Evolutionary conservation across 2,113 vertebrate species (phyloP).

Genomic region (Cacatua alba): DNA sequence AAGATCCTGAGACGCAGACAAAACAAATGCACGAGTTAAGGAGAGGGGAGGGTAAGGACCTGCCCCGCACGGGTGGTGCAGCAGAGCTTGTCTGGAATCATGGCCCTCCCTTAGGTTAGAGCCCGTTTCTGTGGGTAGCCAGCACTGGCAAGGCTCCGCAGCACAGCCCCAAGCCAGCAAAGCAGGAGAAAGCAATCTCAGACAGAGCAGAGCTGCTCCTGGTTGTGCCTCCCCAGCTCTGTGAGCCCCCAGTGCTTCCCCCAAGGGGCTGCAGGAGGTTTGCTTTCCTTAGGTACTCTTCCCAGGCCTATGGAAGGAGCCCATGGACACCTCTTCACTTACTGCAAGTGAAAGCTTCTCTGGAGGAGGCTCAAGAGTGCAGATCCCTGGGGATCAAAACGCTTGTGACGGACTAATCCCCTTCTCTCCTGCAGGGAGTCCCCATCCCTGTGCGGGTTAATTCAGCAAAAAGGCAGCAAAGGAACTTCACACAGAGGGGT

Average conservation of each 20-base stretch:
- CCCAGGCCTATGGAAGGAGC: neutral
- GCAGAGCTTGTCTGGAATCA: neutral
- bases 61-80: constrained; percentile 5
- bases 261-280: neutral
- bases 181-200: neutral
- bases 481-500: neutral
- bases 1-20: neutral
- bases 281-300: neutral
- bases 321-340: neutral
- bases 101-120: neutral
- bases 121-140: constrained; percentile 7
- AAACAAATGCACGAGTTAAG: neutral
- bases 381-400: neutral
- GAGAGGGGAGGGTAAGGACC: neutral
- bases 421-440: neutral
- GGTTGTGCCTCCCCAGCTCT: neutral
- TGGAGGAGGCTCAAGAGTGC: neutral
- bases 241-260: neutral
- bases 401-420: constrained; percentile 6
- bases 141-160: neutral
- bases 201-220: neutral
- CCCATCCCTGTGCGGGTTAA: neutral
- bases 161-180: neutral
- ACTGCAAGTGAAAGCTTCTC: neutral
- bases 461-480: neutral